Evolutionary conservation across 2,888 invertebrate species (phyloP).

Genomic region (Parasteatoda lunata): DNA sequence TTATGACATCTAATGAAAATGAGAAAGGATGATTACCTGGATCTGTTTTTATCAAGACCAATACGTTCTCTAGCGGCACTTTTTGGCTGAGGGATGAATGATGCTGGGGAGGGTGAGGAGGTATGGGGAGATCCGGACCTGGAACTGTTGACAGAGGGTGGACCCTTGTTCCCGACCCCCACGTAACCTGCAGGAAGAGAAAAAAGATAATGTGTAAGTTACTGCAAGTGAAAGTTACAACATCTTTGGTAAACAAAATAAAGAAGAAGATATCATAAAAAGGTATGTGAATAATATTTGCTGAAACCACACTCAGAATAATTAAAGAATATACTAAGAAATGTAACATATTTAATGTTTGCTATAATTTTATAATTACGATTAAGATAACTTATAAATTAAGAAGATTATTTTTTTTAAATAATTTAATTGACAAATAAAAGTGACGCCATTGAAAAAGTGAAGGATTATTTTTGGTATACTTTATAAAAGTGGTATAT

Average conservation of each 20-base stretch:
- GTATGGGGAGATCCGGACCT: constrained; percentile 66
- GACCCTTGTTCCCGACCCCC: constrained; percentile 53
- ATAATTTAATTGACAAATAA: no score
- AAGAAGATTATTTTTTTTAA: no score
- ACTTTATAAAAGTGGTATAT: no score
- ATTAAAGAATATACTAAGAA: no score
- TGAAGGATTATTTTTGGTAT: no score
- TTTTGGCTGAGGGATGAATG: constrained; percentile 65
- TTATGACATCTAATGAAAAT: neutral
- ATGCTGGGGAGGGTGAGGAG: constrained; percentile 49
- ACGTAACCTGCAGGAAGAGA: constrained; percentile 56
- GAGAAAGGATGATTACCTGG: constrained; percentile 40
- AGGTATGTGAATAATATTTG: no score
- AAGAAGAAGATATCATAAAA: neutral
- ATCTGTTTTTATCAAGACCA: constrained; percentile 61
- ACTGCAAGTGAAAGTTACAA: constrained; percentile 6
- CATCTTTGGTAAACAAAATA: constrained; percentile 15
- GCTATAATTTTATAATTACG: no score
- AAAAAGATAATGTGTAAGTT: neutral
- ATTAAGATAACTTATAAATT: no score
- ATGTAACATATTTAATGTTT: no score
- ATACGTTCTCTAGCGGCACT: constrained; percentile 37
- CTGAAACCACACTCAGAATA: no score
- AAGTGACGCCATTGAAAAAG: no score
- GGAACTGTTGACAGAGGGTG: constrained; percentile 61